phyloP scores from a whole-genome alignment of 2,113 vertebrate genomes.

The Rana temporaria region DNA sequence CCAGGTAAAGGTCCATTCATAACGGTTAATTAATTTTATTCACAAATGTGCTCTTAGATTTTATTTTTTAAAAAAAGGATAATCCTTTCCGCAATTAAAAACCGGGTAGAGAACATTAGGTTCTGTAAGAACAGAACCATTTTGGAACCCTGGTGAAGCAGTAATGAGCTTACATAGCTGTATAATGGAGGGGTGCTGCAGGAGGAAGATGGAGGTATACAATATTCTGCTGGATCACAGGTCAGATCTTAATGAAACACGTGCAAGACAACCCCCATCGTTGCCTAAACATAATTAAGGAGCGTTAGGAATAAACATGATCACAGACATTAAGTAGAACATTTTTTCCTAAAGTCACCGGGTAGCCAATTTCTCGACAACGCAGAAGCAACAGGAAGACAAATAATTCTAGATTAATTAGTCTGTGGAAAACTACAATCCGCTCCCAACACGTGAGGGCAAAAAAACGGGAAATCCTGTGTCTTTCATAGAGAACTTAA shows the following conservation, averaged over 20 bases:
- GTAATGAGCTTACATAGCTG: not conserved
- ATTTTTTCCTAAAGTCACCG: not conserved
- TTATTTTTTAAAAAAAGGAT: too few species aligned
- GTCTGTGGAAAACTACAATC: not conserved
- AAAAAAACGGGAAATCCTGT: not conserved
- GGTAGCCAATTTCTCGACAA: not conserved
- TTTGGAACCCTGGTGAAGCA: too few species aligned
- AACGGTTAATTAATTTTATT: too few species aligned
- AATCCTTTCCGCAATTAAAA: too few species aligned
- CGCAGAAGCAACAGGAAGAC: slow-evolving; percentile 13
- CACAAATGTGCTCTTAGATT: too few species aligned
- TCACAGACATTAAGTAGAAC: not conserved
- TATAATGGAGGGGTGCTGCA: not conserved
- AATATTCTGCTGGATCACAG: not conserved
- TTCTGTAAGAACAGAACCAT: too few species aligned
- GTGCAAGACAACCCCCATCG: too few species aligned
- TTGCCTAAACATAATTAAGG: not conserved
- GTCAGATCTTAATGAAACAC: not conserved
- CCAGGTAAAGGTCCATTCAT: too few species aligned
- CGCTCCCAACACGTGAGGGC: not conserved
- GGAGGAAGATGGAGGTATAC: not conserved
- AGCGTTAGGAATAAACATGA: not conserved
- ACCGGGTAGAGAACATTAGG: too few species aligned
- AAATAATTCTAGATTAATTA: slow-evolving; percentile 11
- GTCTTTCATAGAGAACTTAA: not conserved